Conservation (phyloP, 2,888 invertebrate genomes). For the Stenodema calcarata region DNA sequence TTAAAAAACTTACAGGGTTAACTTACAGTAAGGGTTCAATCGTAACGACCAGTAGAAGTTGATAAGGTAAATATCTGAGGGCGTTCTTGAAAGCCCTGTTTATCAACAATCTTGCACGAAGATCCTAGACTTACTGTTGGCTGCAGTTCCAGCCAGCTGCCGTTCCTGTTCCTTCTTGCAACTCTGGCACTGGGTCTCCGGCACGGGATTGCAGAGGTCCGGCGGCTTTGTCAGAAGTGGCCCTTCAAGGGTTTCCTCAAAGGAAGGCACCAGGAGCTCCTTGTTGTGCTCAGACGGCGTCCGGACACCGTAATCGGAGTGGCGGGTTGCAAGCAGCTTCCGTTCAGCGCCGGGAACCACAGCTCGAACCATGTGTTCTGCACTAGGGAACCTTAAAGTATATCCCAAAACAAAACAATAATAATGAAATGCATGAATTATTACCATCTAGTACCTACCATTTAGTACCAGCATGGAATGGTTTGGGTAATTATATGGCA, state of each 20-base stretch:
- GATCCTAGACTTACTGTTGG: slow-evolving; percentile 8
- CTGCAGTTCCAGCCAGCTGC: slow-evolving; percentile 61
- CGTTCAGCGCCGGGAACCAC: slow-evolving; percentile 70
- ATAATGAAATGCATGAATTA: no score
- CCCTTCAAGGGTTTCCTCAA: slow-evolving; percentile 61
- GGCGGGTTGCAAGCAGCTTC: slow-evolving; percentile 62
- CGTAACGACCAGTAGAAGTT: no score
- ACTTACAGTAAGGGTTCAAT: no score
- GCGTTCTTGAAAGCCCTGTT: no score
- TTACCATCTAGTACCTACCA: neutral
- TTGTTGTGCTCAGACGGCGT: slow-evolving; percentile 52
- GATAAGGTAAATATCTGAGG: no score
- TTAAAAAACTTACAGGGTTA: no score
- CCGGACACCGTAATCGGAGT: slow-evolving; percentile 65
- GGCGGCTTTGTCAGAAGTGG: slow-evolving; percentile 61
- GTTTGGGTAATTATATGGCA: no score
- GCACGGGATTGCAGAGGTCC: slow-evolving; percentile 62
- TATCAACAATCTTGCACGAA: no score
- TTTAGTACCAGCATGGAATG: no score
- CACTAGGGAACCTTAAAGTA: slow-evolving; percentile 65
- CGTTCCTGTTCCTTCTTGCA: slow-evolving; percentile 52
- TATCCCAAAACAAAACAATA: neutral
- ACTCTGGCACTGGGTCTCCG: slow-evolving; percentile 53
- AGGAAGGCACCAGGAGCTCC: slow-evolving; percentile 58
- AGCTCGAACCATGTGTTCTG: slow-evolving; percentile 69